phyloP scores from a whole-genome alignment of 2,888 invertebrate genomes.

The Orthosia gothica region DNA sequence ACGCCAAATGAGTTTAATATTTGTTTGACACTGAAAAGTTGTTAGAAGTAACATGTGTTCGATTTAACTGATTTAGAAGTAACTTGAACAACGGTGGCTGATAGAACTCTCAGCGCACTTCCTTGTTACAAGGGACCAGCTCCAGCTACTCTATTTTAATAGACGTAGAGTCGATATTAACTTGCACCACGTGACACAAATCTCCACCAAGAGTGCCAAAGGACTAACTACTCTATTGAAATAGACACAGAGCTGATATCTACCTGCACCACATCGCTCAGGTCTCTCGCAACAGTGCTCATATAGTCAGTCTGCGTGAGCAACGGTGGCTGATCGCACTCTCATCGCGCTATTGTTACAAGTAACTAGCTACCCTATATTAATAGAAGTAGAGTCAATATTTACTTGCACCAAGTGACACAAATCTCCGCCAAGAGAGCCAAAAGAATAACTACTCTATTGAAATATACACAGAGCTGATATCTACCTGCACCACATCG shows the following conservation, averaged over 20 bases:
- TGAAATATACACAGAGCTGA: neutral
- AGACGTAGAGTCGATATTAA: constrained; percentile 68
- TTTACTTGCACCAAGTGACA: constrained; percentile 94
- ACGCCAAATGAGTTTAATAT: neutral
- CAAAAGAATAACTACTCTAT: constrained; percentile 67
- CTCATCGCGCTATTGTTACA: constrained; percentile 94
- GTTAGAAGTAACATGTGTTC: neutral
- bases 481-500: constrained; percentile 93
- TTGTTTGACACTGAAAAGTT: neutral
- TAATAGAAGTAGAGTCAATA: neutral
- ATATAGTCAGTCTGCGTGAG: constrained; percentile 97
- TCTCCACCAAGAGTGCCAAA: constrained; percentile 94
- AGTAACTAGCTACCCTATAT: constrained; percentile 67
- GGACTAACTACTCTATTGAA: constrained; percentile 34
- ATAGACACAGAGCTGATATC: neutral
- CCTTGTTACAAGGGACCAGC: constrained; percentile 89
- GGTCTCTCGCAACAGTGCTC: constrained; percentile 94
- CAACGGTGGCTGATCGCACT: constrained; percentile 96
- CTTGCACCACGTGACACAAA: constrained; percentile 93
- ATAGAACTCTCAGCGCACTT: constrained; percentile 97
- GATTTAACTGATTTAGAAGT: neutral
- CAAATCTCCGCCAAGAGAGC: constrained; percentile 94
- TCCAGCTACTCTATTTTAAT: neutral
- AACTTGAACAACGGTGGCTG: constrained; percentile 94
- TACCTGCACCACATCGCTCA: constrained; percentile 95